Conservation (phyloP, 2,797 vertebrate species). For the Rhincodon typus region DNA sequence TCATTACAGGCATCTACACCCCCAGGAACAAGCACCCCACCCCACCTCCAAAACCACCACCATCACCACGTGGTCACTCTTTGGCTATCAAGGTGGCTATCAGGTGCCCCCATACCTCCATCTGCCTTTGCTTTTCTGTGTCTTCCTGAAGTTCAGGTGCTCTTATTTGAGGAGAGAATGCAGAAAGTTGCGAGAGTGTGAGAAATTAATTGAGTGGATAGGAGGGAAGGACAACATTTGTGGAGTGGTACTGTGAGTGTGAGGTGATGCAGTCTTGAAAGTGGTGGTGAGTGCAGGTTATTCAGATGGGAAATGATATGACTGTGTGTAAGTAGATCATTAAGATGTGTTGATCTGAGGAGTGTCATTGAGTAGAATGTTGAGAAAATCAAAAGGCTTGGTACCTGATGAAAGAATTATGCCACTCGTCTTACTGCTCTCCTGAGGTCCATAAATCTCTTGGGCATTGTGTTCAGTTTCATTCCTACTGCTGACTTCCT, state of each 20-base stretch:
- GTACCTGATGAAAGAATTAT: neutral
- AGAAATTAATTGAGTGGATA: neutral
- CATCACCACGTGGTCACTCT: too few species aligned
- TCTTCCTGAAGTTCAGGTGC: neutral
- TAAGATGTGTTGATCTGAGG: neutral
- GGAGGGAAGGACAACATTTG: neutral
- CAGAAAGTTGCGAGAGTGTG: neutral
- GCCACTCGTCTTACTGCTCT: neutral
- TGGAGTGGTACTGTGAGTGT: neutral
- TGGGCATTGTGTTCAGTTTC: too few species aligned
- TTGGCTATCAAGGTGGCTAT: neutral
- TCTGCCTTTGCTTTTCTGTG: neutral
- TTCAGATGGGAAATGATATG: neutral
- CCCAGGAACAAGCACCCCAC: neutral
- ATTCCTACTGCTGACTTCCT: too few species aligned
- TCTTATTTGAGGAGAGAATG: neutral
- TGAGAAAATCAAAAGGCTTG: neutral
- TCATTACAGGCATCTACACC: neutral
- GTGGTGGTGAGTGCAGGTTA: neutral
- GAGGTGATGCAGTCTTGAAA: neutral
- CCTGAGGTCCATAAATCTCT: too few species aligned
- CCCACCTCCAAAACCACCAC: too few species aligned
- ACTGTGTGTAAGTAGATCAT: neutral
- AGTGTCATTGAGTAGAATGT: neutral
- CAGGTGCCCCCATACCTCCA: neutral